Evolutionary conservation across 2,113 vertebrate species (phyloP).

Genomic region (Naja naja): DNA sequence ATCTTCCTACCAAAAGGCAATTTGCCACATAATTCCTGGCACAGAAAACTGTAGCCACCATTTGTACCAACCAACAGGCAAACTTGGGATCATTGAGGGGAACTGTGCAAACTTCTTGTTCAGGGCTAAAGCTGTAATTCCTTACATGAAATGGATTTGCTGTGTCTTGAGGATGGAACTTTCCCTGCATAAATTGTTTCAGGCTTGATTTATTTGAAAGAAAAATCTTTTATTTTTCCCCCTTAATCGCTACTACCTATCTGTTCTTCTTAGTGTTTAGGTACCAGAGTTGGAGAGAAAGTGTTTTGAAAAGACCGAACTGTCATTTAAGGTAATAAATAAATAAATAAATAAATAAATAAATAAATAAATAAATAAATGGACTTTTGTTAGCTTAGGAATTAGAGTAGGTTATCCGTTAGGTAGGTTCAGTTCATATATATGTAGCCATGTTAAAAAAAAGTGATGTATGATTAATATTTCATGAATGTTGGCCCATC

Average conservation of each 20-base stretch:
- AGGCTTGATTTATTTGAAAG: not conserved
- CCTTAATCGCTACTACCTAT: not conserved
- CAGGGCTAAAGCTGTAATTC: constrained; percentile 5
- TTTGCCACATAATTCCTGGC: not conserved
- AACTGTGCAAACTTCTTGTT: constrained; percentile 12
- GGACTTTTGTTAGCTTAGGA: not conserved
- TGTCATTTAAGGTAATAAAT: constrained; percentile 8
- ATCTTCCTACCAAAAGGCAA: not conserved
- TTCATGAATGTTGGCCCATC: constrained; percentile 49
- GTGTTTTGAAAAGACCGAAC: not conserved
- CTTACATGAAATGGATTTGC: constrained; percentile 38
- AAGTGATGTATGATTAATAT: constrained; percentile 44
- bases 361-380: too few species aligned
- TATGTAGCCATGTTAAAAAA: constrained; percentile 13
- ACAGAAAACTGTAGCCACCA: not conserved
- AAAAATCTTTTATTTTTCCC: not conserved
- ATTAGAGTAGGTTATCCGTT: not conserved
- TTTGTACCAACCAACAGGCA: not conserved
- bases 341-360: too few species aligned
- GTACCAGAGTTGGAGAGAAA: too few species aligned
- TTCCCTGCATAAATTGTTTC: not conserved
- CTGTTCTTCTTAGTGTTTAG: not conserved
- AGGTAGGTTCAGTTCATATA: not conserved
- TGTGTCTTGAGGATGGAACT: not conserved
- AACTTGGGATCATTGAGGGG: not conserved